A percentile compares a stretch with the other conserved stretches of the same genome.
Evolutionary conservation across 1,140 invertebrate species (phyloP).

Genomic region (Homalodisca vitripennis): DNA sequence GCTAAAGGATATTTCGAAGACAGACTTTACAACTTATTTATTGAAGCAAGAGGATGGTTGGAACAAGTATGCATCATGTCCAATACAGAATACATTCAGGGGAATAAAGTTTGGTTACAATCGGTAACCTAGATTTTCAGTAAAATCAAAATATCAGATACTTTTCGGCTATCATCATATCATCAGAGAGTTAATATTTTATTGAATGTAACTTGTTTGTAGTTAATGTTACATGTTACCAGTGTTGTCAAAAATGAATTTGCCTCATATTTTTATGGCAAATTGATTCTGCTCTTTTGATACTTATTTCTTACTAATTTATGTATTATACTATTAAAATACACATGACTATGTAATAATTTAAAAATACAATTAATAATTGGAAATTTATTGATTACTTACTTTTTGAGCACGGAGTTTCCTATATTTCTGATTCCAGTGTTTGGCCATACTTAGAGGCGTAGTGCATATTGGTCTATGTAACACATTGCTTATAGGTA

Average conservation of each 20-base stretch:
- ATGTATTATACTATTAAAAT: background rate
- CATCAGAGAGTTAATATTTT: too few species aligned
- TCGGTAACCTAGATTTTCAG: too few species aligned
- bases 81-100: too few species aligned
- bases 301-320: background rate
- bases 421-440: slow-evolving; percentile 39
- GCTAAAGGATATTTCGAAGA: too few species aligned
- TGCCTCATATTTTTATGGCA: background rate
- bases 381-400: background rate
- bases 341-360: background rate
- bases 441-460: slow-evolving; percentile 26
- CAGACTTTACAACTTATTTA: too few species aligned
- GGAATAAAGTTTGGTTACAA: too few species aligned
- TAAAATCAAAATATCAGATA: too few species aligned
- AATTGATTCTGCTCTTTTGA: background rate
- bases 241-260: background rate
- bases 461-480: background rate
- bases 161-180: too few species aligned
- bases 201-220: background rate
- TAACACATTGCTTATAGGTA: background rate
- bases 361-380: slow-evolving; percentile 9
- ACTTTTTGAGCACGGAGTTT: slow-evolving; percentile 37
- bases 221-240: background rate
- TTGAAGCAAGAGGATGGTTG: too few species aligned
- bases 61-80: too few species aligned